Conservation (phyloP, 2,797 vertebrate species). For the Phrynocephalus guinanensis region DNA sequence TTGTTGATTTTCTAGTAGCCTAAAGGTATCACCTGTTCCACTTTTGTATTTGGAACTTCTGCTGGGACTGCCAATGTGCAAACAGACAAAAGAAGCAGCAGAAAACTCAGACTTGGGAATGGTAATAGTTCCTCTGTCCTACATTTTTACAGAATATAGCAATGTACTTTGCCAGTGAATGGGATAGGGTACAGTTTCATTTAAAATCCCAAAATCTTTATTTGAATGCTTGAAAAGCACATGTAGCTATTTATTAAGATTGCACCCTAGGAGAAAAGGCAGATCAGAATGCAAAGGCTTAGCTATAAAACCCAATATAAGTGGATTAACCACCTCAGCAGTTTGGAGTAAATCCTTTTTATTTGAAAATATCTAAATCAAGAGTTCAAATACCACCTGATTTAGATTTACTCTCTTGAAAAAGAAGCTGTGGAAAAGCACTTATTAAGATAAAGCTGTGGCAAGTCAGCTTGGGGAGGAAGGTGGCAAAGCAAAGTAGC, state of each 20-base stretch:
- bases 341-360: constrained; percentile 64
- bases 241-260: constrained; percentile 57
- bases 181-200: constrained; percentile 28
- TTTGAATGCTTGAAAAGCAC: constrained; percentile 52
- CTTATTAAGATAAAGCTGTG: constrained; percentile 41
- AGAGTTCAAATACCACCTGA: constrained; percentile 41
- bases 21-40: too few species aligned
- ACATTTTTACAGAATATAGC: neutral
- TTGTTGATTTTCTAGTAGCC: too few species aligned
- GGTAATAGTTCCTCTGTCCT: neutral
- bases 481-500: neutral
- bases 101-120: neutral
- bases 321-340: constrained; percentile 60
- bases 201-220: constrained; percentile 51
- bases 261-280: constrained; percentile 52
- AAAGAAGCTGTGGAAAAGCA: constrained; percentile 42
- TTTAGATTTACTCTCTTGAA: constrained; percentile 54
- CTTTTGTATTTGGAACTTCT: neutral
- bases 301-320: constrained; percentile 55
- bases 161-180: neutral
- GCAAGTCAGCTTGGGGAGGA: constrained; percentile 38
- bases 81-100: neutral
- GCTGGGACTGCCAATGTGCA: neutral
- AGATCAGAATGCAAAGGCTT: constrained; percentile 48
- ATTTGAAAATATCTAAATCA: constrained; percentile 69